These are phyloP conservation scores for Himalopsyche japonica DNA, from an alignment of 2,888 invertebrate genomes.

Conservation along the genomic window DNA sequence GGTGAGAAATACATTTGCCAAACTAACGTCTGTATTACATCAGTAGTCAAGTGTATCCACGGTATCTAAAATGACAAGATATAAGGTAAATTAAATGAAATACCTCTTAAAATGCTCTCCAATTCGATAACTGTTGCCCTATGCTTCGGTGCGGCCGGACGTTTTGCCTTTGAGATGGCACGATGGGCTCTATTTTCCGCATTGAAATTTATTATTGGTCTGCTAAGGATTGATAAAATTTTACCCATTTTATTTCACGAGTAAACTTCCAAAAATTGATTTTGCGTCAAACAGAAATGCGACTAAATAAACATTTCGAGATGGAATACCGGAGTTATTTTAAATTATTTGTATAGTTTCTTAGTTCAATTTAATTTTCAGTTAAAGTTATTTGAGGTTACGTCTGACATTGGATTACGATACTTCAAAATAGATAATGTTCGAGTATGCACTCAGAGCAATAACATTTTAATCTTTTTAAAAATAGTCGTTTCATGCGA, in stretches of 20 bases:
- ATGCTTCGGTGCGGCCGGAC: constrained; percentile 60
- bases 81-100: neutral
- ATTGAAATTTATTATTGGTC: constrained; percentile 49
- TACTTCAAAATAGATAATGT: neutral
- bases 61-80: neutral
- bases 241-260: constrained; percentile 7
- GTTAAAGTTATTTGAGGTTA: neutral
- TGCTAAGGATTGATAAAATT: neutral
- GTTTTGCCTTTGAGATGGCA: constrained; percentile 54
- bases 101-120: constrained; percentile 53
- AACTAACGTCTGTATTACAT: no score
- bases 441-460: neutral
- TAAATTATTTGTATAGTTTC: no score
- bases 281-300: no score
- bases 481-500: constrained; percentile 28
- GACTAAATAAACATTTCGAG: no score
- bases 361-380: no score
- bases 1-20: no score
- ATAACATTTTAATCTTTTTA: constrained; percentile 1
- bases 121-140: constrained; percentile 51
- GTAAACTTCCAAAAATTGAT: no score
- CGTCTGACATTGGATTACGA: neutral
- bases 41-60: no score
- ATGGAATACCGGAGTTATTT: no score
- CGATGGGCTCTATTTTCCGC: constrained; percentile 61